Base-by-base conservation (phyloP, 35 echinoderm and acorn worm species). In the Ophioderma brevispina region DNA sequence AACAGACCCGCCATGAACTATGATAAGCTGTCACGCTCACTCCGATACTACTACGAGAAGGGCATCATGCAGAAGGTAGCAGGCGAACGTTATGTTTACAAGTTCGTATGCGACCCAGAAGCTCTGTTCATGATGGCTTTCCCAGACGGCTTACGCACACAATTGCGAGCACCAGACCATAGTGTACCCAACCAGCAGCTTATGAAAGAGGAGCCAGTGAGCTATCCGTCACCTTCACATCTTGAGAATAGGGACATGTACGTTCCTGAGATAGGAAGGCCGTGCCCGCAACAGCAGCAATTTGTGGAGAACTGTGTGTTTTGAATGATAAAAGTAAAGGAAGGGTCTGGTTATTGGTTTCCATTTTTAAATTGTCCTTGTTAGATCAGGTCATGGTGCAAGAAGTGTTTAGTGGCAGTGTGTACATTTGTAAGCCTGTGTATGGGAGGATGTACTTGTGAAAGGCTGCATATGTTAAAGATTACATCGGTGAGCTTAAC, bases 11-110 rank as follows among this genome's bases (percentile, higher is more conserved):
- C 97, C 83, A 99, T 99, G 97, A 99, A 99, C 77, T 99, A 99
- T 83, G 97, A 99, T 80, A 99, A 99, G 80, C 94, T 99, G 33
- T 99, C 97, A 0, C 93, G 97, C 25, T 99, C 97, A 0, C 46
- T 99, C 33, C 82, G 97, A 18, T 95, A 99, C 84, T 99, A 99
- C 70, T 95, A 99, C 55, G 97, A 99, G 81, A 99, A 99, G 46
- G 97, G 97, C 33, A 99, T 99, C 82, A 99, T 99, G 97, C 97
- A 99, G 97, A 99, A 99, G 77, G 97, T 99, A 0, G 97, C 97
- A 18, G 97, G 97, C 0, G 97, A 99, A 56, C 93, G 97, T 38
- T 99, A 99, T 50, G 97, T 99, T 85, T 99, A 99, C 93, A 99
- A 99, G 76, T 99, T 99, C 82, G 97, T 99, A 64, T 99, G 97